Evolutionary conservation across 2,888 invertebrate genomes (phyloP).

Genomic region (Ennomos quercinarius): DNA sequence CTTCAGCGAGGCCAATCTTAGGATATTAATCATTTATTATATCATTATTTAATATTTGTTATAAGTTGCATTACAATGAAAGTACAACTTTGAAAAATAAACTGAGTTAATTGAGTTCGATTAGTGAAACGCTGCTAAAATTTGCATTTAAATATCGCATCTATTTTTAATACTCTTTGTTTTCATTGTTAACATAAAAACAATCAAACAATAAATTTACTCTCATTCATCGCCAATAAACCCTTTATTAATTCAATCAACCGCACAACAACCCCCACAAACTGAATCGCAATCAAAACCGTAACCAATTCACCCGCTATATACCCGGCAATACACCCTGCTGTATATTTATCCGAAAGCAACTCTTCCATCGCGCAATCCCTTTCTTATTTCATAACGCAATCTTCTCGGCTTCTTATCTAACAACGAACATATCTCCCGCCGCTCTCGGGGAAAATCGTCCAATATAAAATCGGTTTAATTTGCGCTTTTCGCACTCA

Average conservation of each 20-base stretch:
- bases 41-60: no score
- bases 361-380: constrained; percentile 81
- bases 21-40: no score
- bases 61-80: no score
- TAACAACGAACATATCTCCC: constrained; percentile 82
- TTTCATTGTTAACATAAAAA: constrained; percentile 1
- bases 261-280: constrained; percentile 49
- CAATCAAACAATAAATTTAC: constrained; percentile 25
- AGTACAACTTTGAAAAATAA: no score
- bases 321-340: constrained; percentile 25
- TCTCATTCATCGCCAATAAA: constrained; percentile 31
- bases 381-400: constrained; percentile 85
- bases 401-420: constrained; percentile 83
- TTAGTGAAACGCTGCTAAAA: no score
- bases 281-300: constrained; percentile 65
- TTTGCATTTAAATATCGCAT: no score
- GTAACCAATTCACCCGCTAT: constrained; percentile 54
- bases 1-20: no score
- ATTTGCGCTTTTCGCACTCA: constrained; percentile 86
- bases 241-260: constrained; percentile 42
- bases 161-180: no score
- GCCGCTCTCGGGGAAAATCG: constrained; percentile 81
- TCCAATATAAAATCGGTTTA: constrained; percentile 86
- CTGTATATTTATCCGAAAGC: constrained; percentile 67
- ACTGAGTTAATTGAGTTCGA: no score